Conservation (phyloP, 2,888 invertebrate genomes). For the Buathra laborator region DNA sequence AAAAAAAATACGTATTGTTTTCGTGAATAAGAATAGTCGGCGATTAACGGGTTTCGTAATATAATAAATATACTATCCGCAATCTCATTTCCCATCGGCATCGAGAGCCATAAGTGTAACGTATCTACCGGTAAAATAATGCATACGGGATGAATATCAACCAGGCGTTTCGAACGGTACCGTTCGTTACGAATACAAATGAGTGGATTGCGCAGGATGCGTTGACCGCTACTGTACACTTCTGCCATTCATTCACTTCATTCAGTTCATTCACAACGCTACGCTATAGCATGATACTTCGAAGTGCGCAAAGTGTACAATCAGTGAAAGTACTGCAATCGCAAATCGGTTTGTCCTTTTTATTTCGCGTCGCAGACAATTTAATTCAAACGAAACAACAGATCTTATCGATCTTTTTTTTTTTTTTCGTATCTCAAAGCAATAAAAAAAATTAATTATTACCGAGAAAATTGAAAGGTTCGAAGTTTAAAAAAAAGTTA, state of each 20-base stretch:
- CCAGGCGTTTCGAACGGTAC: constrained; percentile 13
- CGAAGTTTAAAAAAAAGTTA: constrained; percentile 15
- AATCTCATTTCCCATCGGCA: constrained; percentile 14
- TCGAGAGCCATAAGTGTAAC: constrained; percentile 29
- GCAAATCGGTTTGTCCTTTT: background rate
- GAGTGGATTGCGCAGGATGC: constrained; percentile 3
- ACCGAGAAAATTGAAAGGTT: background rate
- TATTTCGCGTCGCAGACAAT: background rate
- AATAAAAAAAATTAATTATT: background rate
- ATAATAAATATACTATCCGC: constrained; percentile 2
- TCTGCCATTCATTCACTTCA: constrained; percentile 52
- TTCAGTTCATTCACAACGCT: constrained; percentile 61
- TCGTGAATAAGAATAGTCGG: background rate
- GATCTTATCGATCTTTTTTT: background rate
- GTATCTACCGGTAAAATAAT: constrained; percentile 43
- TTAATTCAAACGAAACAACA: background rate
- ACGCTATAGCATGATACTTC: constrained; percentile 26
- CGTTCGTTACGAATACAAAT: constrained; percentile 47
- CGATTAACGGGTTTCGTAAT: constrained; percentile 31
- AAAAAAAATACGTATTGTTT: background rate
- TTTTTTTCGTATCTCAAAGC: background rate
- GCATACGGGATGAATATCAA: constrained; percentile 47
- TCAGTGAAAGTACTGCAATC: constrained; percentile 22
- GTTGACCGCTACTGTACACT: constrained; percentile 7
- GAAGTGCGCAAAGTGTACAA: constrained; percentile 4